Evolutionary conservation across 2,888 invertebrate genomes (phyloP).

Genomic region (Amaurobius ferox): DNA sequence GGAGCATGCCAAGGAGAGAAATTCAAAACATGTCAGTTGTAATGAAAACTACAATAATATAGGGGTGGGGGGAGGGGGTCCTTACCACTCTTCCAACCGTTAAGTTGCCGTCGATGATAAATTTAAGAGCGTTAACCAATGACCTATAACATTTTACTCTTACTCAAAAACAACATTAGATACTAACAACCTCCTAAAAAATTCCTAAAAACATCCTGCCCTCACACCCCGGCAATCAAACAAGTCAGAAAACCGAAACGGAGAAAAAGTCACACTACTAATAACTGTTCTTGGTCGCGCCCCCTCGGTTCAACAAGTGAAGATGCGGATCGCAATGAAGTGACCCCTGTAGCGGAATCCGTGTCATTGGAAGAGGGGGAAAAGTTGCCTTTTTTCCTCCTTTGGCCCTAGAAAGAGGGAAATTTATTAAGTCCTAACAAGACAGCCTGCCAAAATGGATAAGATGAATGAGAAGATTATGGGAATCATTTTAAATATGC

Average conservation of each 20-base stretch:
- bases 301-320: background rate
- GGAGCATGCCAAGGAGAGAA: too few relatives aligned
- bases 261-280: background rate
- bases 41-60: too few relatives aligned
- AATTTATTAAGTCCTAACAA: constrained; percentile 13
- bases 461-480: background rate
- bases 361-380: background rate
- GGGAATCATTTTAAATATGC: too few relatives aligned
- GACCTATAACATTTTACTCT: background rate
- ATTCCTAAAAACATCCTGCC: background rate
- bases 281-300: background rate
- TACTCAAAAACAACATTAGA: background rate
- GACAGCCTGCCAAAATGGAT: background rate
- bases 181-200: background rate
- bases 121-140: background rate
- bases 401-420: background rate
- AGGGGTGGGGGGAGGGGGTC: too few relatives aligned
- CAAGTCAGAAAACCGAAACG: constrained; percentile 6
- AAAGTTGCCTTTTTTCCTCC: background rate
- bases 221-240: background rate
- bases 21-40: too few relatives aligned
- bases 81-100: too few relatives aligned
- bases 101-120: background rate
- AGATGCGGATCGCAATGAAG: background rate
- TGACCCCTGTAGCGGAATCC: background rate